Conservation (phyloP, 2,797 vertebrate genomes). For the Sebastolobus alascanus region DNA sequence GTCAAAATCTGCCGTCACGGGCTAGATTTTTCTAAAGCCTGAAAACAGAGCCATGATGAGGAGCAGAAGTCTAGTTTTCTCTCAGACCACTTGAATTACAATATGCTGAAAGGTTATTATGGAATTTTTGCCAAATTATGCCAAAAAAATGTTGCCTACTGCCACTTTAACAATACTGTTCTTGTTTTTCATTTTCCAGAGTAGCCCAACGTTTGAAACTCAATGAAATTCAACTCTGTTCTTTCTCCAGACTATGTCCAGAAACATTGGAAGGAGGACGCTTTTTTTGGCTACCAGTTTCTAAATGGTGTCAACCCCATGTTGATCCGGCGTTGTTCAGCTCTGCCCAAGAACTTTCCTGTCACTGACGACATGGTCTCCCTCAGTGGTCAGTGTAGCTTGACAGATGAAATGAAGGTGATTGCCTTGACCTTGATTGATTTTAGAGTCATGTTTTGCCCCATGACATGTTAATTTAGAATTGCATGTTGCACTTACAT, state of each 20-base stretch:
- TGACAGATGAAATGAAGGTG: conserved; percentile 71
- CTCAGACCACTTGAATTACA: too few species aligned
- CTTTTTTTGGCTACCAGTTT: conserved; percentile 79
- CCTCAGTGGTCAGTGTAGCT: background rate
- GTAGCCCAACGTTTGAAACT: background rate
- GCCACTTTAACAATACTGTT: too few species aligned
- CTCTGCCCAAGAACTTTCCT: conserved; percentile 66
- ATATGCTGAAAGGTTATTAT: too few species aligned
- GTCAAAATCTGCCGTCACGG: too few species aligned
- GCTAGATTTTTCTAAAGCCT: too few species aligned
- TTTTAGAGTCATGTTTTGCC: background rate
- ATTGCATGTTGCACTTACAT: background rate
- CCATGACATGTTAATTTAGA: background rate
- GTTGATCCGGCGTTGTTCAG: conserved; percentile 63
- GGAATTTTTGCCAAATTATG: too few species aligned
- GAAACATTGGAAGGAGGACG: conserved; percentile 73
- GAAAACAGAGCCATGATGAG: too few species aligned
- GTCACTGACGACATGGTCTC: conserved; percentile 63
- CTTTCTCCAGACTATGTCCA: conserved; percentile 59
- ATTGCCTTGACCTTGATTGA: background rate
- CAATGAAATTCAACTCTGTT: background rate
- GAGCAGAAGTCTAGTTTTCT: too few species aligned
- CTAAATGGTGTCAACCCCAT: conserved; percentile 78
- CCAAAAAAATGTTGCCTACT: too few species aligned
- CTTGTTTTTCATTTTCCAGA: too few species aligned